Base-by-base conservation (phyloP, 2,888 invertebrate species). In the Subacronicta megacephala region DNA sequence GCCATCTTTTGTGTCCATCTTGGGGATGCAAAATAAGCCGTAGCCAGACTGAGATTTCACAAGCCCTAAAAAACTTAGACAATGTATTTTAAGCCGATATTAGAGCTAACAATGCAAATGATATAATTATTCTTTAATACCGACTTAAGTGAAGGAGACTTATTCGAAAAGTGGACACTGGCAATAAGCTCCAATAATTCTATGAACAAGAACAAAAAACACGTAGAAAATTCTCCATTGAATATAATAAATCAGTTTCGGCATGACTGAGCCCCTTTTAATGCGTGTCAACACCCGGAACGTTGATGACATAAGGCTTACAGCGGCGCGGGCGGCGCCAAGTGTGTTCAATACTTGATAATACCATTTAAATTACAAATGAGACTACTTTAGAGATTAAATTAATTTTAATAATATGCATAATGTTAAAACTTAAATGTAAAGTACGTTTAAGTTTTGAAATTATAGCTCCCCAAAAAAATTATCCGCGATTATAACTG, bases 221-320 rank as follows among this genome's bases (percentile, higher is more conserved):
- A n/a, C 17, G 31, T 42, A 44, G 23, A 47, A 52, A 23, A 47
- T 49, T 65, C 26, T 44, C 43, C 51, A 45, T 58, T 70, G 16
- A 70, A 45, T 71, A 66, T 71, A 52, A 71, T 66, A 71, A 66
- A 66, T 61, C 72, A 66, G 72, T 72, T 68, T 68, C 45, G 56
- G 51, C 55, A 42, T 50, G 61, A 60, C 55, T 72, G 72, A 71
- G 67, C 61, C 55, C 51, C 26, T 55, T 55, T 52, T 49, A 71
- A 60, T 55, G 66, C 72, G 45, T 61, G 56, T 61, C 61, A 61
- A 66, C 72, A 66, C 42, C 45, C 55, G 46, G 60, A 38, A 49
- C 56, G 31, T 18, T 40, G 72, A 43, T 72, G 61, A 72, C 72
- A 62, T 36, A 50, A 35, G 59, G 58, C 63, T 69, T 59, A 63